Percentiles rank a stretch among this genome's conserved stretches.
These are phyloP conservation scores for Labeo rohita DNA, from an alignment of 2,113 vertebrate species.

Conservation along the genomic window DNA sequence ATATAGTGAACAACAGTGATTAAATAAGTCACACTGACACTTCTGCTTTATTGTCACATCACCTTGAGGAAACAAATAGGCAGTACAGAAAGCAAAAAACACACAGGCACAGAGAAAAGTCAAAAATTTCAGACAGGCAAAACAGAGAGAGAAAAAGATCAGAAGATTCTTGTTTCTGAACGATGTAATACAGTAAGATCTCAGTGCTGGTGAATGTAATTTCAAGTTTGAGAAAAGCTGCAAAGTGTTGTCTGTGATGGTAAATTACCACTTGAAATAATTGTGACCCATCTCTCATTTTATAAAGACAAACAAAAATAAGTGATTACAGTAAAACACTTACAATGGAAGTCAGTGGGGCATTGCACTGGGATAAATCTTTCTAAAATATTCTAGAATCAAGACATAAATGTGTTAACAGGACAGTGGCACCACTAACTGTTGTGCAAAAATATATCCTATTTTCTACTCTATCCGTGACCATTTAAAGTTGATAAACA, in stretches of 20 bases:
- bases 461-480: too few relatives aligned
- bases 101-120: not conserved
- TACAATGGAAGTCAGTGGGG: not conserved
- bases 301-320: not conserved
- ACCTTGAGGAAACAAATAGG: not conserved
- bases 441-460: too few relatives aligned
- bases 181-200: too few relatives aligned
- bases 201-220: too few relatives aligned
- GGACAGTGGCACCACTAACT: too few relatives aligned
- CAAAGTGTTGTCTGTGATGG: not conserved
- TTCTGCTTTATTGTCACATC: not conserved
- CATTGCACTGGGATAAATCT: not conserved
- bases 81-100: not conserved
- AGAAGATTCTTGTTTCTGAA: too few relatives aligned
- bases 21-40: not conserved
- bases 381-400: not conserved
- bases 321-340: not conserved
- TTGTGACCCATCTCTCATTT: not conserved
- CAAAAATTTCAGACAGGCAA: not conserved
- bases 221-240: not conserved
- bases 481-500: too few relatives aligned
- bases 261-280: not conserved
- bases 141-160: too few relatives aligned
- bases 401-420: not conserved
- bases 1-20: not conserved